Evolutionary conservation across 2,113 vertebrate species (phyloP), one percentile per base, ranked within the genome.

Genomic region (Catharus bicknelli): DNA sequence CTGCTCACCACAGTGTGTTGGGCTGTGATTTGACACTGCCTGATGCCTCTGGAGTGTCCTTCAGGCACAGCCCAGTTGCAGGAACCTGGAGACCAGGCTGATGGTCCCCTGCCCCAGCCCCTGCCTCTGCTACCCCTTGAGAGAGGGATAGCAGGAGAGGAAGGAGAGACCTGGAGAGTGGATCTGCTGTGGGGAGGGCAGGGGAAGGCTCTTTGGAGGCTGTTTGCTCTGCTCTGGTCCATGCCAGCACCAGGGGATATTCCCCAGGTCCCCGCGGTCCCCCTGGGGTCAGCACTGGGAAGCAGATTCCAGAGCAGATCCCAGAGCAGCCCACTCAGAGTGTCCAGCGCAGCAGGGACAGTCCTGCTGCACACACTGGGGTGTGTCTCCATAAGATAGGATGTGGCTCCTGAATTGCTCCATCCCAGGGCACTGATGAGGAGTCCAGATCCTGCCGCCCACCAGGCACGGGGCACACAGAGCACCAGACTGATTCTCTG

Each of bases 31-130:
- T 88, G 74, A 50, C 69, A 27, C 54, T 86, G n/a, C 4, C 14
- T 0, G 0, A 10, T 7, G 47, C 19, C 36, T 42, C 55, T 2
- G 2, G 22, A 32, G 45, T 36, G 43, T 58, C 29, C 47, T 70
- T 57, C 55, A 29, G 16, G 69, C 3, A 2, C 45, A 59, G 40
- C 27, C 8, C 51, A 40, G 15, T 42, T 30, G 20, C 2, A 1
- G 53, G 19, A 90, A 14, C 57, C 47, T 45, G 57, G 38, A 81
- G 50, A 53, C n/a, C 23, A 7, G 78, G 42, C 42, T 57, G 55
- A 55, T 30, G 42, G 30, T 38, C 22, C 34, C n/a, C 51, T 4
- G 3, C 14, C 32, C 20, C 38, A 45, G 48, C 22, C 38, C 38
- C 32, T 42, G 5, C 27, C 34, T 58, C n/a, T 59, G 66, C 75